Evolutionary conservation across 1,140 invertebrate species (phyloP), one percentile per base, ranked within the genome.

Genomic region (Drosophila takahashii): DNA sequence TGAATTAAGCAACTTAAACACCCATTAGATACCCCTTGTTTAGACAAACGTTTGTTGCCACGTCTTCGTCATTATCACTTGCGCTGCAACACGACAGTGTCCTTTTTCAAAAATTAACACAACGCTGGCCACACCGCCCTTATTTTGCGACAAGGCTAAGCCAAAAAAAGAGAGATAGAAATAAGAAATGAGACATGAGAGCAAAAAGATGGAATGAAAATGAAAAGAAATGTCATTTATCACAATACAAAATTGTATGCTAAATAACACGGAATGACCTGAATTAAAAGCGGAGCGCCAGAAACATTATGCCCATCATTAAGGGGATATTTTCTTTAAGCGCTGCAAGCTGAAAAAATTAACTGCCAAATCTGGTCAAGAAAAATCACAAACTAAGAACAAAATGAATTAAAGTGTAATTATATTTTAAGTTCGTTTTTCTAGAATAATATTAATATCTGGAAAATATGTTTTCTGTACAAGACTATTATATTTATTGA

Each of bases 101-200:
- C 71, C 80, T 83, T 83, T 83, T 84, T 65, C 7, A 76, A 79
- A 83, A 83, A 84, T 83, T 79, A 79, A 83, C 80, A 83, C 80
- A 64, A 61, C 42, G 75, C 65, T 54, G 65, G 76, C 37, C 58
- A 78, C 26, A 53, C 75, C 60, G 51, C 18, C 51, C 41, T 1
- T 15, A 15, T 48, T 36, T 26, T 22, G 8, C n/a, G 62, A 58
- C 45, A 73, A 73, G 50, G 58, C 45, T 16, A 56, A 62, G 4
- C 52, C 16, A 58, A 51, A 57, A 51, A 48, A 48, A 37, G 44
- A 22, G 32, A 47, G 48, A 62, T 51, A 37, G 44, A 39, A 62
- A 37, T 22, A 16, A 34, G 16, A 22, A 60, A 29, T 8, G 22
- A 37, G 45, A 26, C 10, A 15, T 16, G 15, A 52, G 27, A 56